Base-by-base conservation (phyloP, 2,888 invertebrate genomes). In the Scaptomyza cyrtandrae region DNA sequence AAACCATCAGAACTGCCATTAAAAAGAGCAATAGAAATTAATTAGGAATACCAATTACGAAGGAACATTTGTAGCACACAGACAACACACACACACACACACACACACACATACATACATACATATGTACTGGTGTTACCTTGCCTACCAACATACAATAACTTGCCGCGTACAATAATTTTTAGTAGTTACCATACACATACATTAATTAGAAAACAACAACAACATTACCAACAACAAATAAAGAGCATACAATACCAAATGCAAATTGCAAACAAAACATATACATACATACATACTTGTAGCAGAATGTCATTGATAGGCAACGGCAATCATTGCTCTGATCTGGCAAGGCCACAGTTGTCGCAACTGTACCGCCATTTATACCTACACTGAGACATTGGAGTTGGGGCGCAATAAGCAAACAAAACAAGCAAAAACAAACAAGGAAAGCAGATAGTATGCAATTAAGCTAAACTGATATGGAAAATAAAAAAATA, bases 331-430 rank as follows among this genome's bases (percentile, higher is more conserved):
- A 16, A 16, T 16, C 4, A 4, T 16, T 41, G 41, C 16, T 10
- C 41, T 41, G 27, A 41, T 45, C n/a, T 44, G 61, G 63, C 58
- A 58, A 52, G 41, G 60, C 37, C 66, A 31, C n/a, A 14, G 9
- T 16, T 37, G 33, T 44, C 56, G 44, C 54, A 67, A 61, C 55
- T 71, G 71, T 65, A 58, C 60, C 52, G 39, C 24, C 39, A 43
- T 50, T n/a, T 19, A 64, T n/a, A 49, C 29, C 66, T 29, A 64
- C 54, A 62, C 52, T 63, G 31, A 45, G 57, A 63, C 27, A 69
- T 54, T 90, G 91, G 91, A 91, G 91, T 84, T 89, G 91, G 91
- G 92, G 91, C 86, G 90, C 89, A 90, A 76, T 70, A 69, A 89
- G 37, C 37, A 65, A 33, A 33, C 9, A 31, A 31, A 2, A 73